Base-by-base conservation (phyloP, 2,113 vertebrate species). In the Crotophaga sulcirostris region DNA sequence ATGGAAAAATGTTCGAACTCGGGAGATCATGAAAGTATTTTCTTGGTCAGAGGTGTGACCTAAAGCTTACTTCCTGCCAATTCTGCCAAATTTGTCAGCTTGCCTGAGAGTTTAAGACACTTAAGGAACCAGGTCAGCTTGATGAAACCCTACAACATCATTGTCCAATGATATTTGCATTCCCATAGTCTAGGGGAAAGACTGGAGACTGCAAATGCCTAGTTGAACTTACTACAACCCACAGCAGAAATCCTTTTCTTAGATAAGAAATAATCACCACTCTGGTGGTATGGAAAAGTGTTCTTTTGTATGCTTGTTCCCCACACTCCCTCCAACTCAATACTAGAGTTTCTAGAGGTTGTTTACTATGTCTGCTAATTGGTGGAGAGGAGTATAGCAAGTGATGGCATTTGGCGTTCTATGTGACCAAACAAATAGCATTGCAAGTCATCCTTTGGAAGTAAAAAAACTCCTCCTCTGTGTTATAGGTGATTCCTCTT, bases 231-330 rank as follows among this genome's bases (percentile, higher is more conserved):
- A 45, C 52, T 44, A 29, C n/a, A 69, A 31, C n/a, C 23, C 36
- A 31, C 9, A 26, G 18, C 18, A 80, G 24, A 29, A 67, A n/a
- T 58, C 51, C 7, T 74, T 66, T 73, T 84, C 26, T 19, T 29
- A 36, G 34, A 73, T 38, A 9, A 83, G 29, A 91, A 90, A 42
- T 56, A 6, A 23, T 2, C 11, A 3, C 11, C 2, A 1, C 8
- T 72, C 13, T 44, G 49, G 5, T 34, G 20, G 13, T 16, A 16
- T 13, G 56, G 49, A 44, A 68, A 4, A 7, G 9, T 0, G 4
- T 2, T 2, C 29, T 4, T 84, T 51, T 21, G 25, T 75, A 49
- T 17, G 36, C 23, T 51, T 40, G 8, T 25, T 49, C 47, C 47
- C 21, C 17, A 20, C 45, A 18, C 10, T 33, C 9, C 10, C 6